Percentiles rank a stretch among this genome's conserved stretches.
These are phyloP conservation scores for Ageneiosus marmoratus DNA, from an alignment of 2,113 vertebrate genomes.

Conservation along the genomic window DNA sequence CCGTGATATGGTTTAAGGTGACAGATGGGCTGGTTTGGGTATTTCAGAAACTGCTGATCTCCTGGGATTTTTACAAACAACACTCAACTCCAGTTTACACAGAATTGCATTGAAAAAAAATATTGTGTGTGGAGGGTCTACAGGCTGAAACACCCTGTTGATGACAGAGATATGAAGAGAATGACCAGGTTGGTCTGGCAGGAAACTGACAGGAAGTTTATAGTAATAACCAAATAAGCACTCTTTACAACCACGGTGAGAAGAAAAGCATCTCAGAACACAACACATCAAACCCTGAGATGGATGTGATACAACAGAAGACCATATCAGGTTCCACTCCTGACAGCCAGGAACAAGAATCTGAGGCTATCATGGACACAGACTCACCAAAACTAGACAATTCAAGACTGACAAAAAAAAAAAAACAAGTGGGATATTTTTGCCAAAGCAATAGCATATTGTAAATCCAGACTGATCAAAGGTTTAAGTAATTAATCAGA, in stretches of 20 bases:
- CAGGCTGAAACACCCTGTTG: neutral
- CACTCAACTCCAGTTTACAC: neutral
- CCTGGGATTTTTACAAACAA: neutral
- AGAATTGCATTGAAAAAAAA: neutral
- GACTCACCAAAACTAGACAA: neutral
- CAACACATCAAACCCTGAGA: neutral
- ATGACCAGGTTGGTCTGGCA: neutral
- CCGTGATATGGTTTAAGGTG: neutral
- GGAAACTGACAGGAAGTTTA: neutral
- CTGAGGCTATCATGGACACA: neutral
- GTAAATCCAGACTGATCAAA: slow-evolving; percentile 19
- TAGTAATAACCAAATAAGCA: neutral
- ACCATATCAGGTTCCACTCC: neutral
- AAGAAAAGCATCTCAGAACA: neutral
- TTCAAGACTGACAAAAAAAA: neutral
- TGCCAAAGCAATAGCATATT: too few species aligned
- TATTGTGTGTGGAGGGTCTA: neutral
- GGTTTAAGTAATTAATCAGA: slow-evolving; percentile 45
- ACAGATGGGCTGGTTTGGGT: neutral
- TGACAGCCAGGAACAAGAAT: neutral
- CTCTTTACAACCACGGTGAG: neutral
- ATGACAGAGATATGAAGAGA: neutral
- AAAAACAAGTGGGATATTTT: too few species aligned
- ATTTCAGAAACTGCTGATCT: neutral
- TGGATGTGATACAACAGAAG: neutral